Evolutionary conservation across 2,888 invertebrate genomes (phyloP), one percentile per base, ranked within the genome.

Genomic region (Tanypteryx hageni): DNA sequence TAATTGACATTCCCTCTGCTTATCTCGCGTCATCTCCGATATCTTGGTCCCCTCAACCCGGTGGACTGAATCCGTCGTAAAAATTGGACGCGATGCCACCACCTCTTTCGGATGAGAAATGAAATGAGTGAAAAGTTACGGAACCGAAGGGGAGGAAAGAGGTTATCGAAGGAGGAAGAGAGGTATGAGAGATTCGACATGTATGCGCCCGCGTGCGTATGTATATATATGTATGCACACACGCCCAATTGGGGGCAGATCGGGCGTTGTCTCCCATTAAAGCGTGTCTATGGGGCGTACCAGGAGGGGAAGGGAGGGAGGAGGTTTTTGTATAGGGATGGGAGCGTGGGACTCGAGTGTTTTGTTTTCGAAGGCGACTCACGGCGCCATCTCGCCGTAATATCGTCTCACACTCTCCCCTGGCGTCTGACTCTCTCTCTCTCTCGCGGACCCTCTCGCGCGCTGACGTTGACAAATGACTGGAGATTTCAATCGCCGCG

Each of bases 401-500:
- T 89, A 89, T 89, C 89, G 68, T 64, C 89, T 89, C 89, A 27
- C 89, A 44, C 89, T 85, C 57, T 84, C 84, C 89, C 89, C 44
- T 89, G 89, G 89, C 89, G 89, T 64, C 89, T 89, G 18, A 8
- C 22, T 84, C 16, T 31, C 86, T 31, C 61, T 27, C 18, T 44
- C n/a, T 27, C 64, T 89, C 89, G 89, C 89, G 89, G 89, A 89
- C 89, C 89, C 64, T 89, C 89, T 68, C 44, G 89, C 64, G 27
- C 92, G 94, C 93, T 96, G 97, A 97, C 97, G 97, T 96, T 97
- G 97, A 97, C 97, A 97, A 97, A 97, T 97, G 97, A 97, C 95
- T 95, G 95, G 95, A 97, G 97, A 97, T 97, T 96, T 96, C 96
- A 96, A 97, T 97, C 97, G 95, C 95, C 96, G 96, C 96, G 96